These are phyloP conservation scores for Kryphioiulus occultus DNA, from an alignment of 2,888 invertebrate genomes.

Conservation along the genomic window DNA sequence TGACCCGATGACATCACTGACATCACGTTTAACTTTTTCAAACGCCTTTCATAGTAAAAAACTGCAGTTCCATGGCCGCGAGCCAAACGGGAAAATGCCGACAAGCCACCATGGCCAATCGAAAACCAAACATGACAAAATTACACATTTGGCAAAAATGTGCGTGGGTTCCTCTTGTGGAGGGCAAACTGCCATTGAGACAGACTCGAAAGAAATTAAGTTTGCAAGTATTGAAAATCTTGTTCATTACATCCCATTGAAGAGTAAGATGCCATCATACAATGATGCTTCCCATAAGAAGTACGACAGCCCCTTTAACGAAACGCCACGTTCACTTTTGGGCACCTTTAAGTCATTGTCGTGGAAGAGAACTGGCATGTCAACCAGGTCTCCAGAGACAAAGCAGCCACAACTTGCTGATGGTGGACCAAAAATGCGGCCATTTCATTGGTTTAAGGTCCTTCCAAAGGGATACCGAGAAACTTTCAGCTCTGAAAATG, in stretches of 20 bases:
- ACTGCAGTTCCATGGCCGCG: background rate
- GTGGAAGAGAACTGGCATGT: too few relatives aligned
- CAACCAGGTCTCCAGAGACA: too few relatives aligned
- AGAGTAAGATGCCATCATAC: background rate
- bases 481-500: background rate
- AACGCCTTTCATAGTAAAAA: background rate
- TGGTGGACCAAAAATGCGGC: background rate
- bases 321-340: background rate
- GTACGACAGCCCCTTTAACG: background rate
- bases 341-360: too few relatives aligned
- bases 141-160: background rate
- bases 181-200: background rate
- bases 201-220: background rate
- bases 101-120: background rate
- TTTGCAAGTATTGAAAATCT: too few relatives aligned
- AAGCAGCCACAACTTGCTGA: too few relatives aligned
- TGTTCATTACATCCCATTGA: background rate
- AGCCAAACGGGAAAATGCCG: background rate
- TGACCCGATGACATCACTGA: background rate
- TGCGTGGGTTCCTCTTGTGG: background rate
- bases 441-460: too few relatives aligned
- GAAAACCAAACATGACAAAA: background rate
- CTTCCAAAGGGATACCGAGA: background rate
- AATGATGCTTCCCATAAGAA: background rate
- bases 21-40: background rate